Conservation (phyloP, 2,888 invertebrate genomes). For the Drosophila fulvimacula region DNA sequence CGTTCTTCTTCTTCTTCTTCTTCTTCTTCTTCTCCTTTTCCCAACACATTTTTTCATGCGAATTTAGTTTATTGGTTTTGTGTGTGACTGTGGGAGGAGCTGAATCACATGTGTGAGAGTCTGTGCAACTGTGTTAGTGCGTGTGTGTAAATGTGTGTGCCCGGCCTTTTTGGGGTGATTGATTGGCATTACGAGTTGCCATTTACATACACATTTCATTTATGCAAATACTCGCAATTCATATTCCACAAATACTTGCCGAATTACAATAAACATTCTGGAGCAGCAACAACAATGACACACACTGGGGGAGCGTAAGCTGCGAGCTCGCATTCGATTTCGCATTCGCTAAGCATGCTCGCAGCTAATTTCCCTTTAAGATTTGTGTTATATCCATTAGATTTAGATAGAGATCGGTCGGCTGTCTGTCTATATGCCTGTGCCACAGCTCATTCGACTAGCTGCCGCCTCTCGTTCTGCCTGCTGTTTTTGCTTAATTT, state of each 20-base stretch:
- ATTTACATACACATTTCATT: conserved; percentile 79
- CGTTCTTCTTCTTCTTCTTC: conserved; percentile 61
- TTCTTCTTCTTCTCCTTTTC: too few species aligned
- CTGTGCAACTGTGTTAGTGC: conserved; percentile 38
- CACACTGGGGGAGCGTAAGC: conserved; percentile 17
- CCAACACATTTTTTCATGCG: conserved; percentile 64
- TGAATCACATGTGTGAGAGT: conserved; percentile 37
- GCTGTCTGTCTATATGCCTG: background rate
- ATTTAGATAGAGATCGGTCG: conserved; percentile 48
- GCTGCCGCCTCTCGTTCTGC: conserved; percentile 22
- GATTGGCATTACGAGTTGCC: conserved; percentile 77
- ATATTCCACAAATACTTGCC: conserved; percentile 77
- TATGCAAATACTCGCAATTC: conserved; percentile 80
- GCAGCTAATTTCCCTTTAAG: conserved; percentile 78
- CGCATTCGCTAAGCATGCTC: conserved; percentile 72
- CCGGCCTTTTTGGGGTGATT: conserved; percentile 74
- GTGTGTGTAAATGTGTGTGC: conserved; percentile 39
- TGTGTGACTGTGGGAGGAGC: conserved; percentile 74
- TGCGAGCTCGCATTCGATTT: conserved; percentile 54
- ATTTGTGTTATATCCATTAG: conserved; percentile 63
- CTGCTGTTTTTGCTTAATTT: conserved; percentile 75
- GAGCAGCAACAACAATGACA: conserved; percentile 57
- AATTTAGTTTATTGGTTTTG: conserved; percentile 80
- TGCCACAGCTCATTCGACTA: conserved; percentile 21
- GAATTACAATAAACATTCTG: conserved; percentile 74